These are phyloP conservation scores for Clarias pachynema DNA, from an alignment of 2,797 vertebrate species.

Conservation along the genomic window DNA sequence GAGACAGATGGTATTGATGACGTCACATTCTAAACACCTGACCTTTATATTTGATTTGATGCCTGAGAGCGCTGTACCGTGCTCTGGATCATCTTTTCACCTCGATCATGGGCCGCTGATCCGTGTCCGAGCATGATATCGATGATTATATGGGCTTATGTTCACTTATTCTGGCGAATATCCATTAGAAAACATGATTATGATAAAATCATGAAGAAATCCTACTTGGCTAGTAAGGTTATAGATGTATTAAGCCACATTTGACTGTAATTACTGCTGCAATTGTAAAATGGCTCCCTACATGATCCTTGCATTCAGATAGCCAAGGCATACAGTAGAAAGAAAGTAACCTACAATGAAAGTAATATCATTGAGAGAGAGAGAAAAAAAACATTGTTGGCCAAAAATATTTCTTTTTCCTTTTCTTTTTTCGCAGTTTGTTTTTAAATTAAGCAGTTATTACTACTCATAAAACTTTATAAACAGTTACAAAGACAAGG, in stretches of 20 bases:
- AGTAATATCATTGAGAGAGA: neutral
- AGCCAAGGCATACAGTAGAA: neutral
- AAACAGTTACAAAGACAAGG: neutral
- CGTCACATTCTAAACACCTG: too few species aligned
- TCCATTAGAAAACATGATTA: neutral
- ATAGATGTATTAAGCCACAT: neutral
- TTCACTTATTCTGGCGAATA: neutral
- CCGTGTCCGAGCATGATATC: too few species aligned
- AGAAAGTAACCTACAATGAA: neutral
- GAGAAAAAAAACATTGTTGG: neutral
- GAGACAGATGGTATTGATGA: too few species aligned
- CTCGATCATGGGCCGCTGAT: too few species aligned
- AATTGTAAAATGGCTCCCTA: neutral
- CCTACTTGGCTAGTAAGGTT: neutral
- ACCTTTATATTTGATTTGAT: too few species aligned
- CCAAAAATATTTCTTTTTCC: neutral
- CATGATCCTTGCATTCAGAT: neutral
- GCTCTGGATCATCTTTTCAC: too few species aligned
- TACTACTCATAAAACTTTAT: neutral
- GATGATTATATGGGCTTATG: neutral
- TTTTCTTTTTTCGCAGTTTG: neutral
- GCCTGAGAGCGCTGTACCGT: too few species aligned
- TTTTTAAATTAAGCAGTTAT: neutral
- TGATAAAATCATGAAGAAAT: neutral
- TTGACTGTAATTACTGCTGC: neutral